Evolutionary conservation across 2,888 invertebrate genomes (phyloP), one percentile per base, ranked within the genome.

Genomic region (Drosophila diplacantha): DNA sequence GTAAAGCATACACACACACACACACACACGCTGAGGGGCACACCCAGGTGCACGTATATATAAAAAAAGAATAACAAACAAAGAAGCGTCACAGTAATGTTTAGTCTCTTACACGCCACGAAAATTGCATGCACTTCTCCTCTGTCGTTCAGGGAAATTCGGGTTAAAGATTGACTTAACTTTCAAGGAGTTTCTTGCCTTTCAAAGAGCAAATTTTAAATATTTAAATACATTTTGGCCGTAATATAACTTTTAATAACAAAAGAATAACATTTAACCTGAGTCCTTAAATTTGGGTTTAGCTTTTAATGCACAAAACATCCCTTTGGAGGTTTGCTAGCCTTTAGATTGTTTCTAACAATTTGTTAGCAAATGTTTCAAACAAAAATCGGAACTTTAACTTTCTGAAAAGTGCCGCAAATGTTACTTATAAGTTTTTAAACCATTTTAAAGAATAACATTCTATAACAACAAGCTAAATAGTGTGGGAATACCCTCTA

Each of bases 21-120:
- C 37, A 51, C 20, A 55, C 37, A 32, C 41, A 49, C 58, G 22
- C 50, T 53, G 47, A 58, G 44, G 55, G 57, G 57, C 49, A 62
- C 49, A 68, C 51, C 54, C 55, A 68, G 56, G 38, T 71, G 65
- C 66, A 60, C 60, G 37, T 29, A 26, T 12, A 16, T 11, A 26
- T 7, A 24, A 24, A 16, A 18, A 16, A 16, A 26, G 3, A 26
- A 66, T 46, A 56, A 29, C 31, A 61, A 57, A 66, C 41, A 53
- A 32, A 57, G 59, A 49, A 53, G 43, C 47, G 44, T 22, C 37
- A 54, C n/a, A 49, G 69, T 50, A 58, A 54, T 18, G 20, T 37
- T 16, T 29, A 29, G 38, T 26, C 39, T 41, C 22, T 32, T 58
- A 18, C 49, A 61, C 54, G 62, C 47, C 38, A 53, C 62, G 38